Evolutionary conservation across 2,113 vertebrate species (phyloP).

Genomic region (Xenopus borealis): DNA sequence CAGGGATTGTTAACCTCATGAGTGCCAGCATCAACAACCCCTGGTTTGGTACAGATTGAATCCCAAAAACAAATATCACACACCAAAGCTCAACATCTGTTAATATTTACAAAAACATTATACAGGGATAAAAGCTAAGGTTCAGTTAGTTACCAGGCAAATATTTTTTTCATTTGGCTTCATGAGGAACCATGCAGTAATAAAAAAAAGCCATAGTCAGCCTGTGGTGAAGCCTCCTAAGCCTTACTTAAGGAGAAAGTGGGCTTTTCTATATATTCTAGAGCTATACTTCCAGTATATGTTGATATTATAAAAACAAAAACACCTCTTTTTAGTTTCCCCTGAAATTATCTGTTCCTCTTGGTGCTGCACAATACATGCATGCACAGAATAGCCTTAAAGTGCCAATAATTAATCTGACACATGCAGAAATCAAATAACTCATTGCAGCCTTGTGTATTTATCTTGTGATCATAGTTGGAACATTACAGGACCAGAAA

Average conservation of each 20-base stretch:
- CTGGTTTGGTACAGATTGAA: no score
- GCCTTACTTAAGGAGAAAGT: background rate
- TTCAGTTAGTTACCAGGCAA: no score
- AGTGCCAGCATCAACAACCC: no score
- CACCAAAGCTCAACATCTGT: no score
- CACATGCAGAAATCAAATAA: background rate
- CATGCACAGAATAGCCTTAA: background rate
- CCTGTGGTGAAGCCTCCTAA: no score
- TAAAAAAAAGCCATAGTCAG: no score
- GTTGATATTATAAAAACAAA: background rate
- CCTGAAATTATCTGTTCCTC: background rate
- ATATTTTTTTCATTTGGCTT: no score
- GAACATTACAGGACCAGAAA: background rate
- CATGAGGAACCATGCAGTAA: no score
- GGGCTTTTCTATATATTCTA: background rate
- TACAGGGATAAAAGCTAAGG: no score
- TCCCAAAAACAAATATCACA: no score
- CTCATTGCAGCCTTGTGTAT: conserved; percentile 3
- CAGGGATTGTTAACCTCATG: no score
- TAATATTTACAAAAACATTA: no score
- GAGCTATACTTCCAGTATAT: background rate
- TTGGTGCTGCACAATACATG: background rate
- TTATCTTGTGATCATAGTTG: background rate
- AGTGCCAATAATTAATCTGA: conserved; percentile 1
- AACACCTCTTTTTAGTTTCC: background rate